Evolutionary conservation across 2,888 invertebrate species (phyloP).

Genomic region (Euspilapteryx auroguttella): DNA sequence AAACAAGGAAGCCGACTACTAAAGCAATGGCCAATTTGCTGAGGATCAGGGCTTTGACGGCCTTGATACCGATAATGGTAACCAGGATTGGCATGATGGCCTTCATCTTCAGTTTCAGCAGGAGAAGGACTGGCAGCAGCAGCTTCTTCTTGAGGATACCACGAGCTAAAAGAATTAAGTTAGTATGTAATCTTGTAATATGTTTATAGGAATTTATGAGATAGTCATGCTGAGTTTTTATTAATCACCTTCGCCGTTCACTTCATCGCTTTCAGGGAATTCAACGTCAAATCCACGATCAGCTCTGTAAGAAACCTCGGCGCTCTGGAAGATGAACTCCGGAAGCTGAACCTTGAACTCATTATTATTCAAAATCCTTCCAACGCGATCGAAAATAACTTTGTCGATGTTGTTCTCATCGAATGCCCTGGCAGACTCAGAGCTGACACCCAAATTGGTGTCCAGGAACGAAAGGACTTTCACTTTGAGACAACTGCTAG

Average conservation of each 20-base stretch:
- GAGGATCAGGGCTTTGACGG: constrained; percentile 79
- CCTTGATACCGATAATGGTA: constrained; percentile 77
- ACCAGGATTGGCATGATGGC: constrained; percentile 82
- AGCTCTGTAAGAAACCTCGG: constrained; percentile 68
- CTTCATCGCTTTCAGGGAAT: constrained; percentile 48
- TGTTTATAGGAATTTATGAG: no score
- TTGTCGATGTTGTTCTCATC: constrained; percentile 69
- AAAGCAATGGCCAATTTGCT: constrained; percentile 82
- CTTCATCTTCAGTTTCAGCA: constrained; percentile 83
- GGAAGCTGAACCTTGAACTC: constrained; percentile 75
- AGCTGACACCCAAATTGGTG: constrained; percentile 64
- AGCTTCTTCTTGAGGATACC: constrained; percentile 83
- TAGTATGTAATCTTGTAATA: no score
- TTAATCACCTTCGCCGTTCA: constrained; percentile 62
- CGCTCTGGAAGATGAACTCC: constrained; percentile 68
- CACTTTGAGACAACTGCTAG: constrained; percentile 73
- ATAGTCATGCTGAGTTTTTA: no score
- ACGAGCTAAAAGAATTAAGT: constrained; percentile 67
- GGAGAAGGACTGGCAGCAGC: constrained; percentile 74
- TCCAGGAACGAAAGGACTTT: constrained; percentile 78
- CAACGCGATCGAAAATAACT: constrained; percentile 72
- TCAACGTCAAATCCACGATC: constrained; percentile 68
- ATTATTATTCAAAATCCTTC: constrained; percentile 71
- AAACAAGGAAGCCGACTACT: constrained; percentile 79
- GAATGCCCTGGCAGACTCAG: constrained; percentile 64